Conservation (phyloP, 1,140 invertebrate species). For the Zaprionus nigranus region DNA sequence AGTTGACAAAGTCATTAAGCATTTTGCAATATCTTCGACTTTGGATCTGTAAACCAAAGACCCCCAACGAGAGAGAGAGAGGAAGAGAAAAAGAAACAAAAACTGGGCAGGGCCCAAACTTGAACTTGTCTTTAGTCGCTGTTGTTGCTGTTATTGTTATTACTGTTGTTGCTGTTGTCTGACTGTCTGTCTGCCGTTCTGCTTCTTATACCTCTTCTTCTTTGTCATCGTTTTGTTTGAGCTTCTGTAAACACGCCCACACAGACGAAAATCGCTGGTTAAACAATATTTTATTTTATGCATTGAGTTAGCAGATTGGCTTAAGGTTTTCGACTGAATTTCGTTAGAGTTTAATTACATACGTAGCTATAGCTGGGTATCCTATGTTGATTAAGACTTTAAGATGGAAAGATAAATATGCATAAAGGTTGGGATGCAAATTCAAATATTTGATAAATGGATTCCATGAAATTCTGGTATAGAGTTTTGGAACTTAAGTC, state of each 20-base stretch:
- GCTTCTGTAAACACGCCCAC: constrained; percentile 51
- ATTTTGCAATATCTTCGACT: constrained; percentile 37
- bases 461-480: background rate
- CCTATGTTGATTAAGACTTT: background rate
- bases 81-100: background rate
- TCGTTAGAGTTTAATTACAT: background rate
- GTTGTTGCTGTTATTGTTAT: constrained; percentile 29
- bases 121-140: constrained; percentile 58
- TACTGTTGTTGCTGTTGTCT: constrained; percentile 9
- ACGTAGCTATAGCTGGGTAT: background rate
- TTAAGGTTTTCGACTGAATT: constrained; percentile 10
- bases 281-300: constrained; percentile 36
- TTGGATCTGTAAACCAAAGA: background rate
- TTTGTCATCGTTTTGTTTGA: constrained; percentile 17
- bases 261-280: constrained; percentile 24
- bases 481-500: background rate
- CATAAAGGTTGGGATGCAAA: background rate
- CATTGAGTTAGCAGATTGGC: constrained; percentile 4
- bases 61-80: background rate
- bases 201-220: background rate
- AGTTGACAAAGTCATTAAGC: constrained; percentile 44
- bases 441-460: background rate
- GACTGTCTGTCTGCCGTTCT: background rate
- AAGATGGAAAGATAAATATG: constrained; percentile 7
- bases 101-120: constrained; percentile 56